phyloP scores from a whole-genome alignment of 2,797 vertebrate species.

The Hypotaenidia okinawae region DNA sequence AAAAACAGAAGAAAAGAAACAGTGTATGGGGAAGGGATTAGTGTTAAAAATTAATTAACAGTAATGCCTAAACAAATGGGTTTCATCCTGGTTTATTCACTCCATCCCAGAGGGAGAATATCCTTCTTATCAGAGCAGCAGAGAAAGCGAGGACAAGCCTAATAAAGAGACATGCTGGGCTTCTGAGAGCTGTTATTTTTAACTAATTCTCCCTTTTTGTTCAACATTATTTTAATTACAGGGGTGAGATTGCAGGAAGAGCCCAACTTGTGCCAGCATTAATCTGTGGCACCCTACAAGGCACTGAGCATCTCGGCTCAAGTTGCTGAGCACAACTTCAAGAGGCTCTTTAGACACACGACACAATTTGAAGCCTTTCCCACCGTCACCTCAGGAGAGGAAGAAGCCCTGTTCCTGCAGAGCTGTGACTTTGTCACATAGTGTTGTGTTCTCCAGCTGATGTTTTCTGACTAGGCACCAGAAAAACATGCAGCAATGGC shows the following conservation, averaged over 20 bases:
- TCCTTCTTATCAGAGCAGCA: slow-evolving; percentile 34
- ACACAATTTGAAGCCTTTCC: background rate
- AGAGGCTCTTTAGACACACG: background rate
- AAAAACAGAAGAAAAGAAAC: background rate
- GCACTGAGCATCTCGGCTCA: background rate
- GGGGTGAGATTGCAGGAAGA: background rate
- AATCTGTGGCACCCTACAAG: background rate
- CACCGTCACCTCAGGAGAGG: fast-evolving
- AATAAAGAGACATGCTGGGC: background rate
- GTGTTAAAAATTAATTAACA: slow-evolving; percentile 61
- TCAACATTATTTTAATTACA: background rate
- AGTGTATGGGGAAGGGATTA: background rate
- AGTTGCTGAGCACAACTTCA: background rate
- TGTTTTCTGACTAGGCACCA: background rate
- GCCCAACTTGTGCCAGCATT: background rate
- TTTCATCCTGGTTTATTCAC: slow-evolving; percentile 18
- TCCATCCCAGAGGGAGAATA: slow-evolving; percentile 23
- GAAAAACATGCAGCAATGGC: fast-evolving
- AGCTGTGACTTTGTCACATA: background rate
- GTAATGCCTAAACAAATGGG: slow-evolving; percentile 47
- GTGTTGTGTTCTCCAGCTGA: background rate
- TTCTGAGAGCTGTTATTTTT: slow-evolving; percentile 34
- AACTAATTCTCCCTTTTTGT: slow-evolving; percentile 36
- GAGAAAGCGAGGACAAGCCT: slow-evolving; percentile 14
- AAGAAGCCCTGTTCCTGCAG: background rate